These are phyloP conservation scores for Hyles vespertilio DNA, from an alignment of 1,140 invertebrate genomes.

Conservation along the genomic window DNA sequence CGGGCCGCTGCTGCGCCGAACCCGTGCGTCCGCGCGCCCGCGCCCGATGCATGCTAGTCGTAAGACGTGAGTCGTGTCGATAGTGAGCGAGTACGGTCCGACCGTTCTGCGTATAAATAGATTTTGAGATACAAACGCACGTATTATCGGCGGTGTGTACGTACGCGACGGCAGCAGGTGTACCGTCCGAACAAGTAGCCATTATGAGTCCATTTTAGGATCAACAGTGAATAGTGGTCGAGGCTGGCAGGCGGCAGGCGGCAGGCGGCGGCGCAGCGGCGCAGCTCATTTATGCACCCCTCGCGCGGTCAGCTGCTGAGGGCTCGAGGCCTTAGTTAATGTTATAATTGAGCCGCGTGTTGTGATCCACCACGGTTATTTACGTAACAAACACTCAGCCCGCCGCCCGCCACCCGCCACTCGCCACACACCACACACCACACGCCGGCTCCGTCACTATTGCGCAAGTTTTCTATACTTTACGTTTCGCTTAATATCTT, in stretches of 20 bases:
- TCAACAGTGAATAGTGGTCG: constrained; percentile 55
- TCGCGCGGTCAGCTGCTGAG: constrained; percentile 49
- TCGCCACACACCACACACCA: too few relatives aligned
- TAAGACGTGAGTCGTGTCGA: constrained; percentile 11
- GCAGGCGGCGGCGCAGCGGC: constrained; percentile 38
- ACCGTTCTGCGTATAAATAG: background rate
- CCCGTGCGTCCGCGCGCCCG: constrained; percentile 8
- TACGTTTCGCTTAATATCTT: too few relatives aligned
- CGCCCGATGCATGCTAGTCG: constrained; percentile 21
- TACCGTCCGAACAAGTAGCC: constrained; percentile 63
- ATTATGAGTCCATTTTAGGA: constrained; percentile 72
- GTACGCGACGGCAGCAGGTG: constrained; percentile 45
- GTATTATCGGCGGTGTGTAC: constrained; percentile 5
- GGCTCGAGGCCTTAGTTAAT: constrained; percentile 13
- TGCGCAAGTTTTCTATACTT: too few relatives aligned
- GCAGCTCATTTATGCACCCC: constrained; percentile 69
- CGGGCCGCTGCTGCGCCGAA: constrained; percentile 7
- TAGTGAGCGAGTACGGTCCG: background rate
- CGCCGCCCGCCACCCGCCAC: too few relatives aligned
- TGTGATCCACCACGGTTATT: too few relatives aligned
- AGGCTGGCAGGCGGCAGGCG: constrained; percentile 37
- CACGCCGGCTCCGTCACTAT: too few relatives aligned
- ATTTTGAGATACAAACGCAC: constrained; percentile 57
- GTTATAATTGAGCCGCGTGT: constrained; percentile 3
- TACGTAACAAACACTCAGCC: too few relatives aligned